These are phyloP conservation scores for Anabacerthia variegaticeps DNA, from an alignment of 2,797 vertebrate species.

Conservation along the genomic window DNA sequence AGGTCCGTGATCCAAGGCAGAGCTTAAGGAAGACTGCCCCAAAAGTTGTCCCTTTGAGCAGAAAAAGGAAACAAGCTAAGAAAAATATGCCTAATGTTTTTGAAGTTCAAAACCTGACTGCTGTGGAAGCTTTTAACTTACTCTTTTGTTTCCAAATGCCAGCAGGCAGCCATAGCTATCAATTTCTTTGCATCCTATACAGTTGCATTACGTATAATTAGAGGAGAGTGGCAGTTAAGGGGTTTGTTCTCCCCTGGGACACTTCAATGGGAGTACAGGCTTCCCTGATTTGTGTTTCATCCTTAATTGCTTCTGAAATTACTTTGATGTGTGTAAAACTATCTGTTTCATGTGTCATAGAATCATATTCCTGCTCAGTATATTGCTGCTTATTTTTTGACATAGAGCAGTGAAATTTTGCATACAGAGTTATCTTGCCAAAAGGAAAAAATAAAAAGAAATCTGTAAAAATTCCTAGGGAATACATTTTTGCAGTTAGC, in stretches of 20 bases:
- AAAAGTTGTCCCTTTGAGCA: neutral
- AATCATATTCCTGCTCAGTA: slow-evolving; percentile 10
- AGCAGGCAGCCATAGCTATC: neutral
- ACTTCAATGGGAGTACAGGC: slow-evolving; percentile 20
- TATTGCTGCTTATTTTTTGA: slow-evolving; percentile 2
- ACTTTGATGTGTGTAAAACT: slow-evolving; percentile 47
- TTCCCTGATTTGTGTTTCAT: slow-evolving; percentile 37
- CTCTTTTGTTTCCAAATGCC: neutral
- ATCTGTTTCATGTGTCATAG: slow-evolving; percentile 26
- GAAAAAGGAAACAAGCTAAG: neutral
- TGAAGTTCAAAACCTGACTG: neutral
- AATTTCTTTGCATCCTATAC: neutral
- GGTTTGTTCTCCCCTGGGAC: slow-evolving; percentile 15
- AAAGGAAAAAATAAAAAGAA: neutral
- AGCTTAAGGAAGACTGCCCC: neutral
- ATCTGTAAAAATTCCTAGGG: slow-evolving; percentile 1
- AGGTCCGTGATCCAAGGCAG: neutral
- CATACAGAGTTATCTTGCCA: slow-evolving; percentile 8
- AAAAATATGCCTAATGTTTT: neutral
- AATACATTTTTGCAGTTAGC: slow-evolving; percentile 4
- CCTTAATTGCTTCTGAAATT: slow-evolving; percentile 55
- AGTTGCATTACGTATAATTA: neutral
- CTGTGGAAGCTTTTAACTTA: slow-evolving; percentile 1
- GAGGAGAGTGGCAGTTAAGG: neutral
- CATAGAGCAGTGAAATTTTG: slow-evolving; percentile 13